Evolutionary conservation across 2,113 vertebrate genomes (phyloP).

Genomic region (Gulo gulo): DNA sequence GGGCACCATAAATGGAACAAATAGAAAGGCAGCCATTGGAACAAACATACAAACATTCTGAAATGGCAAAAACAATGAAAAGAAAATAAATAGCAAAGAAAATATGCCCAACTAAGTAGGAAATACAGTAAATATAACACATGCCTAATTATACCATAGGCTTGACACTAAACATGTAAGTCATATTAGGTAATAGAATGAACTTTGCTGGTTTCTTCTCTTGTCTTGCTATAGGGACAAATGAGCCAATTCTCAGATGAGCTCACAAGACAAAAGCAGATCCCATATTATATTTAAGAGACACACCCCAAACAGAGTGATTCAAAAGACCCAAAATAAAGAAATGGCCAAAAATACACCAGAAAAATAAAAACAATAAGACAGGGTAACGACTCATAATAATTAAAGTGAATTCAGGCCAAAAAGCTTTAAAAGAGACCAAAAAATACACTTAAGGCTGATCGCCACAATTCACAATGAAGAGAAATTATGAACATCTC

Average conservation of each 20-base stretch:
- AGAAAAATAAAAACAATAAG: neutral
- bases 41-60: neutral
- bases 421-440: neutral
- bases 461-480: neutral
- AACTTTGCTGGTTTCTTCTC: neutral
- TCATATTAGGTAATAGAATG: neutral
- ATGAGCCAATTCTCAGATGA: neutral
- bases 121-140: neutral
- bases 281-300: neutral
- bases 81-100: neutral
- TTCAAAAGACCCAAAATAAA: neutral
- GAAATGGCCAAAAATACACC: neutral
- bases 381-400: neutral
- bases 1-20: neutral
- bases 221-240: neutral
- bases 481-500: neutral
- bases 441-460: neutral
- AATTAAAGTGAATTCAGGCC: neutral
- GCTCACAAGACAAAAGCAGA: neutral
- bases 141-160: neutral
- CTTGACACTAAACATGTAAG: neutral
- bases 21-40: neutral
- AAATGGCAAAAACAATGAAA: constrained; percentile 12
- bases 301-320: neutral
- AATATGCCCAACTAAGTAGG: neutral